Evolutionary conservation across 1,140 invertebrate genomes (phyloP).

Genomic region (Asobara japonica): DNA sequence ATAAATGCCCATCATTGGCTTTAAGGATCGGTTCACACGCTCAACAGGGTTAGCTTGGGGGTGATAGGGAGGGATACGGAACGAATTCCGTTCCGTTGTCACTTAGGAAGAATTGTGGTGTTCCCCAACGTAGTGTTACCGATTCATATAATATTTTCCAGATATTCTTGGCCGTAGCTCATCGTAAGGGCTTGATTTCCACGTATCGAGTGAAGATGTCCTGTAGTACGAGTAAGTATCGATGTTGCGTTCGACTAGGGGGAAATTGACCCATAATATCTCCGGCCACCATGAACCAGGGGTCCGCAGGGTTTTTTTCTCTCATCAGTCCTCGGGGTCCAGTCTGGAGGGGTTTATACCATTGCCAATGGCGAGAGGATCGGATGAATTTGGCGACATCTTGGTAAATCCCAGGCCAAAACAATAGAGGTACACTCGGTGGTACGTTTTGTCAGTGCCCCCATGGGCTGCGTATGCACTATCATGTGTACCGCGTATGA

Average conservation of each 20-base stretch:
- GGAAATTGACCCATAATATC: conserved; percentile 62
- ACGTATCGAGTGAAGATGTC: conserved; percentile 56
- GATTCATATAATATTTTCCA: too few relatives aligned
- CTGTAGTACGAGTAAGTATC: conserved; percentile 52
- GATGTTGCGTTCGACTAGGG: conserved; percentile 46
- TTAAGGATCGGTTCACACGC: not conserved
- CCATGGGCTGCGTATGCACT: conserved; percentile 40
- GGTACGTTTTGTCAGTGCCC: conserved; percentile 37
- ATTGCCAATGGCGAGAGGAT: conserved; percentile 41
- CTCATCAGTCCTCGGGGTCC: conserved; percentile 49
- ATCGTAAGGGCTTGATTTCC: conserved; percentile 37
- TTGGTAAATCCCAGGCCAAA: conserved; percentile 33
- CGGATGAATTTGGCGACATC: conserved; percentile 32
- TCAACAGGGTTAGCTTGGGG: not conserved
- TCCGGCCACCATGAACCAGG: conserved; percentile 53
- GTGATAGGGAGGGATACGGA: too few relatives aligned
- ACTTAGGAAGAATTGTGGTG: conserved; percentile 49
- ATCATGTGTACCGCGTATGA: conserved; percentile 39
- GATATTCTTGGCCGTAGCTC: conserved; percentile 44
- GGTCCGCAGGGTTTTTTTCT: conserved; percentile 37
- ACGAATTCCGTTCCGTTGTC: conserved; percentile 63
- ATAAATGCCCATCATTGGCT: not conserved
- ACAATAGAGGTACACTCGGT: too few relatives aligned
- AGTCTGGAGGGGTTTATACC: conserved; percentile 47
- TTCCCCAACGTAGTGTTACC: conserved; percentile 50